Evolutionary conservation across 2,113 vertebrate species (phyloP).

Genomic region (Dasypus novemcinctus): DNA sequence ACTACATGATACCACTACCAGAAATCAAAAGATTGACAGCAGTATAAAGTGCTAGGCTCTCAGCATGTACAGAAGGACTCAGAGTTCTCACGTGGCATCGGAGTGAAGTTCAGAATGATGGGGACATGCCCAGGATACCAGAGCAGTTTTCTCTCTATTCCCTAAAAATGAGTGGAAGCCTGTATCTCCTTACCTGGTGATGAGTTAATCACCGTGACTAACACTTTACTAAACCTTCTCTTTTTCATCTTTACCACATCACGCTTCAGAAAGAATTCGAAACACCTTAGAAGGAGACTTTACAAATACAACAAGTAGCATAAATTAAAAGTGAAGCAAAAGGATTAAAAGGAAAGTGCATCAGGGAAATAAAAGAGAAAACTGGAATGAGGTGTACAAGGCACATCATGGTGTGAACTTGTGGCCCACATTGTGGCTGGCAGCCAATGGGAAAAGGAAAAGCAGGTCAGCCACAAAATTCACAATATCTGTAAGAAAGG

Average conservation of each 20-base stretch:
- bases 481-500: conserved; percentile 10
- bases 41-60: not conserved
- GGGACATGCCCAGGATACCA: not conserved
- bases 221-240: not conserved
- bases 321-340: not conserved
- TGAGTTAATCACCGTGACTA: not conserved
- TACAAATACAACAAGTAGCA: not conserved
- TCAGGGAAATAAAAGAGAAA: not conserved
- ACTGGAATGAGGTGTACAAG: not conserved
- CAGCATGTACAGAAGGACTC: not conserved
- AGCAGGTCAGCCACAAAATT: conserved; percentile 28
- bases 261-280: conserved; percentile 27
- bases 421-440: not conserved
- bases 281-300: not conserved
- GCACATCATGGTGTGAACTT: not conserved
- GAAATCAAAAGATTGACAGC: not conserved
- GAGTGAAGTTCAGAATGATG: not conserved
- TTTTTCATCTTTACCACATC: not conserved
- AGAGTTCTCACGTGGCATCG: not conserved
- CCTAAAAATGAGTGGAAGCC: not conserved
- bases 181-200: not conserved
- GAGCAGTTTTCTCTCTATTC: not conserved
- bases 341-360: not conserved
- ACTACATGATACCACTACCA: not conserved
- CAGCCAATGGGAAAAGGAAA: conserved; percentile 49